Evolutionary conservation across 2,797 vertebrate genomes (phyloP), one percentile per base, ranked within the genome.

Genomic region (Stomatorhinus walkeri): DNA sequence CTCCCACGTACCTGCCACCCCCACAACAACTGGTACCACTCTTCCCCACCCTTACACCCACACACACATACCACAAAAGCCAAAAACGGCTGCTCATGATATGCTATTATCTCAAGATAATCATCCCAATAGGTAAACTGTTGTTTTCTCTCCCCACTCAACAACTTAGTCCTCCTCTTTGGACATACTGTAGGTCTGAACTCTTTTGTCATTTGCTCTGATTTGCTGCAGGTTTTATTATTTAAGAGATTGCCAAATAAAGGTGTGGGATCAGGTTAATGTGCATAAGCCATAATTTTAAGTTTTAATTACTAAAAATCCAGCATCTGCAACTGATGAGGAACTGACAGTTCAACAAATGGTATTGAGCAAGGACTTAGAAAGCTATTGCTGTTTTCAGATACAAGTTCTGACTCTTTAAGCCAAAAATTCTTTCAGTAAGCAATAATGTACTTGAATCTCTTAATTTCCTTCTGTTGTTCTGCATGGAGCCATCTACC

Each of bases 401-500:
- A 54, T 14, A 54, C 51, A 86, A 36, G 51, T 32, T 48, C 51
- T 54, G 84, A 54, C 22, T 49, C 2, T 85, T 48, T 28, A 51
- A 28, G 83, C 22, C 48, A 85, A 6, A 49, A 8, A 9, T 19
- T 48, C n/a, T 85, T 86, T 32, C 22, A 52, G 49, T 86, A 86
- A 86, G 84, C 22, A 86, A 86, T 86, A 86, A 48, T 51, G 10
- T 52, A 24, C 84, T 52, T 52, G 10, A 86, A 49, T 86, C 84
- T 86, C 48, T 36, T 51, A 86, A 86, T 86, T 86, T 86, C 51
- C 84, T 40, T 54, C 84, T 86, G 28, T 54, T 86, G 28, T 86
- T 86, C 28, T 86, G 32, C 51, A 86, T 54, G 5, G 22, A 28
- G n/a, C 49, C 84, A 54, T 54, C 48, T 86, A 54, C 48, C 84